Conservation (phyloP, 2,797 vertebrate species). For the Eremophila alpestris region DNA sequence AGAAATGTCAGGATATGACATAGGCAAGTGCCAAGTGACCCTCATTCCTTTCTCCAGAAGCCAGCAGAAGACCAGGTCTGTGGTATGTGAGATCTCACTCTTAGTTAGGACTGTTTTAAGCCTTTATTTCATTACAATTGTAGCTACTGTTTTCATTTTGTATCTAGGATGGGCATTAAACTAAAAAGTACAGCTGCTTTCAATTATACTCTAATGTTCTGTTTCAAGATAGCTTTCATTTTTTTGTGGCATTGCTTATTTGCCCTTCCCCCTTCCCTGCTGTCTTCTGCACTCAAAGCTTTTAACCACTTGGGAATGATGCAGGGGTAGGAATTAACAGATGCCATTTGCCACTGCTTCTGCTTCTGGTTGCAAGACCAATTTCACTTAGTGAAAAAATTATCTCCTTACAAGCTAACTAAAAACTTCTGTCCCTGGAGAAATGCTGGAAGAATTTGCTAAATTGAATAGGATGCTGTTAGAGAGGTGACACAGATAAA, state of each 20-base stretch:
- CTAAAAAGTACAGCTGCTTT: not conserved
- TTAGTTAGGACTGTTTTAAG: not conserved
- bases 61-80: not conserved
- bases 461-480: not conserved
- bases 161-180: not conserved
- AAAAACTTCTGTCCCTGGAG: not conserved
- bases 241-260: not conserved
- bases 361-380: not conserved
- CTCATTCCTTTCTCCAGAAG: not conserved
- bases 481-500: not conserved
- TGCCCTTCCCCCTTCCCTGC: not conserved
- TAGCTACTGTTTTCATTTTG: not conserved
- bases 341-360: not conserved
- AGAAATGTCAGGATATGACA: not conserved
- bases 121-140: not conserved
- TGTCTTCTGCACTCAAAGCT: not conserved
- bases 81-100: not conserved
- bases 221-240: constrained; percentile 6
- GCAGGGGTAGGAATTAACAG: not conserved
- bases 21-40: not conserved
- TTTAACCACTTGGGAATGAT: not conserved
- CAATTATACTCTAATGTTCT: constrained; percentile 1
- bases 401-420: not conserved
- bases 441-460: not conserved
- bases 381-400: not conserved